phyloP scores from a whole-genome alignment of 2,797 vertebrate species.

The Lagorchestes hirsutus region DNA sequence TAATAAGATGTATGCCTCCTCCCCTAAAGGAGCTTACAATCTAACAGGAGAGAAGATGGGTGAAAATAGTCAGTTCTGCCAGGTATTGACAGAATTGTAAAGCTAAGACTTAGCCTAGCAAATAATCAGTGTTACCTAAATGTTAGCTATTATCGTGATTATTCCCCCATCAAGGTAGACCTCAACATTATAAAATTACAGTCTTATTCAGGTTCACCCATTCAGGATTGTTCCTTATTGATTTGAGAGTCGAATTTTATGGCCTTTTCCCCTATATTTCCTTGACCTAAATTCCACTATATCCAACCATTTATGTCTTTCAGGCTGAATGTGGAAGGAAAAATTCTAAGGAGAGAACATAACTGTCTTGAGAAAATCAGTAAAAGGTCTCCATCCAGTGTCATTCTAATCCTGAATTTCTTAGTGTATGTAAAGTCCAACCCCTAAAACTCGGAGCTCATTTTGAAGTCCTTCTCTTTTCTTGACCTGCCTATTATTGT shows the following conservation, averaged over 20 bases:
- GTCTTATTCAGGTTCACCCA: background rate
- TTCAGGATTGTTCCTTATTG: background rate
- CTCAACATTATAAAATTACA: background rate
- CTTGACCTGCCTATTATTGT: background rate
- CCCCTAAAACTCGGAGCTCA: background rate
- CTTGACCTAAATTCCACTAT: background rate
- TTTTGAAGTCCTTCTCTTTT: background rate
- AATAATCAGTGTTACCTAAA: background rate
- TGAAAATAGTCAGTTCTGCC: background rate
- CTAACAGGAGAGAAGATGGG: background rate
- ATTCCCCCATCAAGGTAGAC: background rate
- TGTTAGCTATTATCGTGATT: background rate
- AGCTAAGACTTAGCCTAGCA: background rate
- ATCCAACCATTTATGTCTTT: background rate
- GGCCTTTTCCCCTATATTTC: background rate
- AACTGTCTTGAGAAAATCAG: background rate
- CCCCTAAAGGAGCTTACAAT: background rate
- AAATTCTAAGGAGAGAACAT: background rate
- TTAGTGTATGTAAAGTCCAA: background rate
- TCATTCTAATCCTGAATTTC: background rate
- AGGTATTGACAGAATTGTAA: background rate
- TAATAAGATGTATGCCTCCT: background rate
- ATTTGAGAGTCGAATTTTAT: background rate
- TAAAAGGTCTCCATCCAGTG: background rate
- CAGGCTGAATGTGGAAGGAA: constrained; percentile 10